Percentiles rank a stretch among this genome's conserved stretches.
Evolutionary conservation across 2,797 vertebrate species (phyloP).

Genomic region (Alfaro cultratus): DNA sequence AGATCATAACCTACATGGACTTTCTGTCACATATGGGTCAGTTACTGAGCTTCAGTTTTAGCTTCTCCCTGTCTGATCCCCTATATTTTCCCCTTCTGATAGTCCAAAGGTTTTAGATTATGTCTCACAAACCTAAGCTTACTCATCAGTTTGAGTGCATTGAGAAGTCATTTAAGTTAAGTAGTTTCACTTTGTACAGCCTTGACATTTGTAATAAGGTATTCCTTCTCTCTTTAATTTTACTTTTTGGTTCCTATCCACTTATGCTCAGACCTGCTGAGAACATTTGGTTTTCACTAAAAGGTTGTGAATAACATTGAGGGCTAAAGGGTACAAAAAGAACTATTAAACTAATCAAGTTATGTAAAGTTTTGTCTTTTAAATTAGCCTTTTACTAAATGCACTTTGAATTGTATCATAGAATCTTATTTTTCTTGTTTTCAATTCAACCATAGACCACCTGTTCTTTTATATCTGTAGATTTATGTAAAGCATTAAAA

Average conservation of each 20-base stretch:
- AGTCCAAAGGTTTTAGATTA: slow-evolving; percentile 24
- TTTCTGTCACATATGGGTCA: slow-evolving; percentile 15
- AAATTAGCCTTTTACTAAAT: slow-evolving; percentile 81
- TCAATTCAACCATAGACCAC: slow-evolving; percentile 61
- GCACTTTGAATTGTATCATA: slow-evolving; percentile 88
- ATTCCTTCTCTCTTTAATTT: background rate
- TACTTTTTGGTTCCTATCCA: slow-evolving; percentile 40
- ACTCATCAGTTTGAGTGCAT: slow-evolving; percentile 45
- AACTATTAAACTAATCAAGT: slow-evolving; percentile 71
- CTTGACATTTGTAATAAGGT: slow-evolving; percentile 23
- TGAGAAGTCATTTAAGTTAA: slow-evolving; percentile 38
- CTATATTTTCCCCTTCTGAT: slow-evolving; percentile 6
- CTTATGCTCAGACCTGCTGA: slow-evolving; percentile 39
- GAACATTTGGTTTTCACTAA: slow-evolving; percentile 58
- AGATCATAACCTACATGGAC: slow-evolving; percentile 13
- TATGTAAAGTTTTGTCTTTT: slow-evolving; percentile 77
- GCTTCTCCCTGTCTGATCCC: slow-evolving; percentile 9
- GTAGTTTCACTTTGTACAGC: slow-evolving; percentile 39
- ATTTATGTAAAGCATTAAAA: slow-evolving; percentile 77
- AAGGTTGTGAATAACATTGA: slow-evolving; percentile 50
- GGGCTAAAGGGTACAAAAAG: slow-evolving; percentile 47
- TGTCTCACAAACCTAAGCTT: slow-evolving; percentile 46
- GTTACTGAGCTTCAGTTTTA: slow-evolving; percentile 17
- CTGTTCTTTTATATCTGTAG: slow-evolving; percentile 80
- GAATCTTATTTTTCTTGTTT: slow-evolving; percentile 66